Percentiles rank a stretch among this genome's conserved stretches.
Evolutionary conservation across 2,888 invertebrate species (phyloP).

Genomic region (Neocrepidodera transversa): DNA sequence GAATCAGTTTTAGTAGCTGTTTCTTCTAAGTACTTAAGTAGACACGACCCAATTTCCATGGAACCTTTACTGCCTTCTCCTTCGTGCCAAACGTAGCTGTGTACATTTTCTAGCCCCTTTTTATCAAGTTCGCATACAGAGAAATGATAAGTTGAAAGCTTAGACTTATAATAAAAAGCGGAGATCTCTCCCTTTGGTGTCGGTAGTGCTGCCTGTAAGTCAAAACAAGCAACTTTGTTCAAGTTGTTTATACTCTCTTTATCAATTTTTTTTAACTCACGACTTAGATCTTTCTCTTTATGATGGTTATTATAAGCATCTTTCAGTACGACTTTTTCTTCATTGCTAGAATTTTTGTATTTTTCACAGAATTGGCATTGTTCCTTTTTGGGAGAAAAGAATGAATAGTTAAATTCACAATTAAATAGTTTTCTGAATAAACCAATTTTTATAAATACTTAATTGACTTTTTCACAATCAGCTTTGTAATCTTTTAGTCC

Average conservation of each 20-base stretch:
- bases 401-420: no score
- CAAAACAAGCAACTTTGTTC: not conserved
- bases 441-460: no score
- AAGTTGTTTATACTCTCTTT: constrained; percentile 10
- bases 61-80: no score
- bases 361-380: no score
- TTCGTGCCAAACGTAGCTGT: no score
- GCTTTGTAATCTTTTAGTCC: no score
- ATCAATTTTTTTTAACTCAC: constrained; percentile 18
- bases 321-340: constrained; percentile 6
- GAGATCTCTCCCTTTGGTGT: constrained; percentile 14
- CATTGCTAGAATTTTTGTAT: constrained; percentile 17
- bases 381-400: no score
- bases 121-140: constrained; percentile 14
- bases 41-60: no score
- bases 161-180: constrained; percentile 13
- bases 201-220: constrained; percentile 10
- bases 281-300: constrained; percentile 20
- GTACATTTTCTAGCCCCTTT: not conserved
- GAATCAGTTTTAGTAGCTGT: constrained; percentile 7
- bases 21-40: constrained; percentile 7
- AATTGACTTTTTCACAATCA: no score
- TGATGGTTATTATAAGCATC: constrained; percentile 10
- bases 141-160: constrained; percentile 14
- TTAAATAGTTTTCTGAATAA: no score